Conservation (phyloP, 2,888 invertebrate species). For the Geotrupes spiniger region DNA sequence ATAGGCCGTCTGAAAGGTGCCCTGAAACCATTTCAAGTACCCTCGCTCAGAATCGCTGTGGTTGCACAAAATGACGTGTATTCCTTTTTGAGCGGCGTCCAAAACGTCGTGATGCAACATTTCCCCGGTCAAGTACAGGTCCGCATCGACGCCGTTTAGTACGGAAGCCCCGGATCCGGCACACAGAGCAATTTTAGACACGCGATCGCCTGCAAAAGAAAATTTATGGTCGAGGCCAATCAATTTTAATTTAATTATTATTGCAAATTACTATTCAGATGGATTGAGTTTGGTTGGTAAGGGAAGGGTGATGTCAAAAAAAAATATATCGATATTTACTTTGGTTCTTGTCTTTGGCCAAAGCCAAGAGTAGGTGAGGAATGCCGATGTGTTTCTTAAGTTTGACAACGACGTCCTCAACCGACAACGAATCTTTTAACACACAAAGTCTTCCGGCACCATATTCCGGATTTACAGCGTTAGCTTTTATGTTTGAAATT, state of each 20-base stretch:
- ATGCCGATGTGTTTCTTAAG: conserved; percentile 71
- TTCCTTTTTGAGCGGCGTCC: conserved; percentile 77
- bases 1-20: conserved; percentile 37
- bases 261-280: too few species aligned
- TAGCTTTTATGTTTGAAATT: conserved; percentile 42
- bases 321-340: conserved; percentile 38
- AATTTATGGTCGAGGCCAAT: too few species aligned
- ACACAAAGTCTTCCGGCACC: conserved; percentile 59
- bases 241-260: too few species aligned
- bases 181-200: conserved; percentile 74
- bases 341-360: conserved; percentile 51
- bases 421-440: conserved; percentile 52
- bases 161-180: conserved; percentile 87
- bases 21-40: conserved; percentile 64
- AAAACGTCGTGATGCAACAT: conserved; percentile 94
- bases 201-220: conserved; percentile 47
- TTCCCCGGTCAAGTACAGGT: conserved; percentile 86
- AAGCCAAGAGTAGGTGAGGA: conserved; percentile 69
- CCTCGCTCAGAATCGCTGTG: conserved; percentile 94
- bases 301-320: too few species aligned
- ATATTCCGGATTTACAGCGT: conserved; percentile 47
- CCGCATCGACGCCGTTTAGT: conserved; percentile 66
- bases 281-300: too few species aligned
- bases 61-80: conserved; percentile 82
- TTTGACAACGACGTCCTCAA: conserved; percentile 61